Conservation (phyloP, 2,113 vertebrate species). For the Rafetus swinhoei region DNA sequence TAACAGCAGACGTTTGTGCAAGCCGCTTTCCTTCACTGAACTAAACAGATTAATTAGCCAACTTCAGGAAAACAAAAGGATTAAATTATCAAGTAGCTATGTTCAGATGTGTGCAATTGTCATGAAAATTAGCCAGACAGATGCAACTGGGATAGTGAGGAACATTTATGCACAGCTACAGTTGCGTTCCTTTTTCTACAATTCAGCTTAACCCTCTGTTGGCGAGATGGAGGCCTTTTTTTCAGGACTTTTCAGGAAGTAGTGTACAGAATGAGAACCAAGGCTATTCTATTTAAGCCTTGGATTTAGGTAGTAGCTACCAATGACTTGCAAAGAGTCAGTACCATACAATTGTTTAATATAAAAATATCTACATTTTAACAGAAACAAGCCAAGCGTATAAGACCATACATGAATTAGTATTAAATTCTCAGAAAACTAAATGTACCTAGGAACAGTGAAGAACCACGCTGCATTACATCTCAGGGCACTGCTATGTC, state of each 20-base stretch:
- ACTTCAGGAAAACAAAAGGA: slow-evolving; percentile 55
- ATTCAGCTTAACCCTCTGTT: slow-evolving; percentile 56
- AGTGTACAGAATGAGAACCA: background rate
- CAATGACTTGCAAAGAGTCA: slow-evolving; percentile 38
- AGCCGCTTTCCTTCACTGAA: background rate
- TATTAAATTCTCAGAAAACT: background rate
- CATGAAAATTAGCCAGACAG: slow-evolving; percentile 47
- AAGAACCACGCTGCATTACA: slow-evolving; percentile 1
- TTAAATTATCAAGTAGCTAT: slow-evolving; percentile 51
- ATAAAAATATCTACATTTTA: slow-evolving; percentile 42
- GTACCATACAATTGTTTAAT: slow-evolving; percentile 35
- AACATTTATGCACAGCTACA: slow-evolving; percentile 51
- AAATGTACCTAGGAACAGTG: background rate
- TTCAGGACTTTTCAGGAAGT: slow-evolving; percentile 2
- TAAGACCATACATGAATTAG: slow-evolving; percentile 40
- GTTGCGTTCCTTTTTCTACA: slow-evolving; percentile 33
- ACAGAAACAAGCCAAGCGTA: slow-evolving; percentile 57
- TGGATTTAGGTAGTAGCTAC: background rate
- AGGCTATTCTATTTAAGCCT: background rate
- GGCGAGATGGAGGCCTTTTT: background rate
- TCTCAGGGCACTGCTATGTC: background rate
- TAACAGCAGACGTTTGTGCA: slow-evolving; percentile 5
- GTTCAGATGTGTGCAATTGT: slow-evolving; percentile 44
- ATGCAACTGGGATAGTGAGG: background rate
- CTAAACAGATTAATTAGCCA: slow-evolving; percentile 58